Conservation (phyloP, 1,140 invertebrate species). For the Diachasmimorpha longicaudata region DNA sequence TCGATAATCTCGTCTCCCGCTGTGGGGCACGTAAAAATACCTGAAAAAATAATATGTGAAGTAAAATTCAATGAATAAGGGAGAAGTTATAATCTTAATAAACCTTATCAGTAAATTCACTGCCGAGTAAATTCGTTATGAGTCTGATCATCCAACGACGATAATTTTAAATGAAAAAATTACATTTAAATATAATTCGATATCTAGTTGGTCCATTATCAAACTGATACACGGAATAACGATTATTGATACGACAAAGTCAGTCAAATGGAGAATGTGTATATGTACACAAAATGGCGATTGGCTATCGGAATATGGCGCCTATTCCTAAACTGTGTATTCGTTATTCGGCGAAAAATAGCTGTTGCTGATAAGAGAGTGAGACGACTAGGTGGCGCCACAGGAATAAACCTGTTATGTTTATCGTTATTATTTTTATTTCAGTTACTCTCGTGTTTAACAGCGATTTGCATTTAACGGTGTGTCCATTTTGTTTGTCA, state of each 20-base stretch:
- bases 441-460: slow-evolving; percentile 9
- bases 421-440: not conserved
- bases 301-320: not conserved
- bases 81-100: not conserved
- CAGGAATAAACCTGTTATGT: not conserved
- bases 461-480: slow-evolving; percentile 27
- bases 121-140: not conserved
- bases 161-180: not conserved
- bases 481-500: too few relatives aligned
- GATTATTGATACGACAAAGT: not conserved
- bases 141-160: not conserved
- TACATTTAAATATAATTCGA: slow-evolving; percentile 12
- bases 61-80: not conserved
- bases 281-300: not conserved
- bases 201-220: not conserved
- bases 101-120: not conserved
- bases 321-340: not conserved
- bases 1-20: not conserved
- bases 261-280: not conserved
- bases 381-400: slow-evolving; percentile 5
- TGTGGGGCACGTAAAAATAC: not conserved
- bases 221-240: not conserved
- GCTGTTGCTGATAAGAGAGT: slow-evolving; percentile 2
- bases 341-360: not conserved
- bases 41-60: not conserved